Base-by-base conservation (phyloP, 2,113 vertebrate species). In the Pardalotus punctatus region DNA sequence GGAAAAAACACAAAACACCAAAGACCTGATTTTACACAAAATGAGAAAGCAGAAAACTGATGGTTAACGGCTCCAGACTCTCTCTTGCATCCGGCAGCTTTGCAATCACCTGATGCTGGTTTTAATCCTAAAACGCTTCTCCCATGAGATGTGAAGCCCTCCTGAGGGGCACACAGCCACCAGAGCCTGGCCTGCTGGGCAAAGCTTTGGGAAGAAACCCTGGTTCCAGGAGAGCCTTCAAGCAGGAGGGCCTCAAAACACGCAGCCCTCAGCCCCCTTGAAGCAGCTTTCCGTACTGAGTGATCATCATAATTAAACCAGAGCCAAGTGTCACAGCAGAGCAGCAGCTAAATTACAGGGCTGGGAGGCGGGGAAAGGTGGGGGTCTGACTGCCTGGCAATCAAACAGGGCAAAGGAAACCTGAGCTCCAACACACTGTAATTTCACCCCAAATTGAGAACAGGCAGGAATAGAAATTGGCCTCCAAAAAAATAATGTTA, bases 291-390 rank as follows among this genome's bases (percentile, higher is more conserved):
- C 67, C 78, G 74, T 66, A 89, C 36, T 82, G 96, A 97, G 91
- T 3, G 67, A 97, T 96, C 90, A 86, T 83, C 94, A 38, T 97
- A 97, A 97, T 97, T 97, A 98, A 88, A 88, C 38, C 11, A 45
- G 88, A 94, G 82, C 24, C 58, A 60, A 97, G 95, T 89, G 91
- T 94, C 96, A 86, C 14, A 56, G 95, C 58, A 94, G 84, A 96
- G 91, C 86, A 95, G 90, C 86, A 93, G 93, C 84, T 87, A 95
- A 97, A 97, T 98, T 97, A 95, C 80, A 97, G 97, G 88, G 95
- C 97, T 97, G 90, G 78, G 74, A 93, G 51, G 66, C 82, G 92
- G 91, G 24, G 78, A 96, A 94, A 93, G 81, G 90, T 17, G 0
- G 14, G 5, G 78, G 31, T 93, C 97, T 94, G 92, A 88, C 95